Conservation (phyloP, 2,797 vertebrate genomes). For the Myiothlypis chrysogaster region DNA sequence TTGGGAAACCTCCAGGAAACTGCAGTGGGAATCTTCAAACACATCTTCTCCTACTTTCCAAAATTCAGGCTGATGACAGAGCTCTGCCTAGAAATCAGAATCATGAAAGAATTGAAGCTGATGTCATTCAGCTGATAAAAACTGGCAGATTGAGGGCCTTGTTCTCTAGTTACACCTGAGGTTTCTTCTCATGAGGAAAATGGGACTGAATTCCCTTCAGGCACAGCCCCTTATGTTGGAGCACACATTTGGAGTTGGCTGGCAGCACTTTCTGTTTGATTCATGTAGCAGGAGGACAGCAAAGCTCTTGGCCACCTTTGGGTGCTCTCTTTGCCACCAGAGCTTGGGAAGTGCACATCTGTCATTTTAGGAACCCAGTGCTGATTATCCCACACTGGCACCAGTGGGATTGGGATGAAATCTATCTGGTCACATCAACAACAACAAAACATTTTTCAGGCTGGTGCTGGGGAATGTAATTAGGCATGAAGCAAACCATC, state of each 20-base stretch:
- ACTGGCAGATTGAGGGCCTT: neutral
- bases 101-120: neutral
- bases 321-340: neutral
- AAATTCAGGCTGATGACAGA: neutral
- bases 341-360: neutral
- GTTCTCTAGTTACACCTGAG: neutral
- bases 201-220: neutral
- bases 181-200: neutral
- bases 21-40: neutral
- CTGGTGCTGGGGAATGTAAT: neutral
- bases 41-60: neutral
- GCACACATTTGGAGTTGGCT: fast-evolving
- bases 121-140: neutral
- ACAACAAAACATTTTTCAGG: neutral
- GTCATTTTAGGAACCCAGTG: neutral
- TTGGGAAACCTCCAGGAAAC: constrained; percentile 59
- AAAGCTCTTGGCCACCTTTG: neutral
- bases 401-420: neutral
- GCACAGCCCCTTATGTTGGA: neutral
- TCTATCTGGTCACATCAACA: neutral
- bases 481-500: neutral
- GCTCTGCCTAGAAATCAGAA: constrained; percentile 11
- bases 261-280: neutral
- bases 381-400: neutral
- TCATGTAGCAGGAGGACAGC: fast-evolving